These are phyloP conservation scores for Scolopax rusticola DNA, from an alignment of 2,797 vertebrate genomes.

Conservation along the genomic window DNA sequence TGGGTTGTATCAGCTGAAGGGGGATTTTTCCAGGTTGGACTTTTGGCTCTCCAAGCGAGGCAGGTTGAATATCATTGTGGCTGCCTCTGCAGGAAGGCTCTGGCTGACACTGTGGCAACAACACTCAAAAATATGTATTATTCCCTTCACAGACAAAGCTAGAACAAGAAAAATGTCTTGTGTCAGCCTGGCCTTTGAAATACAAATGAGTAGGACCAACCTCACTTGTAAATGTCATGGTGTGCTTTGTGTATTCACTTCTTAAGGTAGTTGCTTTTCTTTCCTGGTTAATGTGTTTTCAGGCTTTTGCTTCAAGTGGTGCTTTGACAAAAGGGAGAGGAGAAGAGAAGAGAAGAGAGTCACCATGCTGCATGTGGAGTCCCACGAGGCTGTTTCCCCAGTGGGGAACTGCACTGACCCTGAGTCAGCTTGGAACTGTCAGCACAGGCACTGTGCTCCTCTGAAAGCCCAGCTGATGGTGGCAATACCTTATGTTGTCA, in stretches of 20 bases:
- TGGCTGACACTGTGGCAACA: not conserved
- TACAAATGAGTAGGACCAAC: conserved; percentile 54
- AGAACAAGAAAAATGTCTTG: conserved; percentile 42
- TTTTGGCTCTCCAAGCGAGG: rapidly evolving
- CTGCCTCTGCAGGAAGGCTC: not conserved
- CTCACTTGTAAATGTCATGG: conserved; percentile 56
- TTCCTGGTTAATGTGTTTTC: conserved; percentile 11
- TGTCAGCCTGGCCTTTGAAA: conserved; percentile 67
- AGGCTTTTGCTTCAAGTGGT: conserved; percentile 19
- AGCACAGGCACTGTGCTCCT: not conserved
- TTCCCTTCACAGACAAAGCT: not conserved
- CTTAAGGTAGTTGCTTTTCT: conserved; percentile 2
- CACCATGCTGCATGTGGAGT: not conserved
- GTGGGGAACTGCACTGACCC: not conserved
- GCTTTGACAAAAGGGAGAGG: not conserved
- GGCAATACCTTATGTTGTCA: not conserved
- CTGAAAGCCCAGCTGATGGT: not conserved
- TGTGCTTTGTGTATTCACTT: not conserved
- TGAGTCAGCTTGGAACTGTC: not conserved
- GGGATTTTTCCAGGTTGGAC: not conserved
- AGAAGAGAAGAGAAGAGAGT: not conserved
- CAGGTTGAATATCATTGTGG: not conserved
- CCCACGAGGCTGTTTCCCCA: not conserved
- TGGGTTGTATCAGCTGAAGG: not conserved
- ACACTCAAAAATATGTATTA: not conserved